These are phyloP conservation scores for Nebria salina DNA, from an alignment of 2,888 invertebrate species.

Conservation along the genomic window DNA sequence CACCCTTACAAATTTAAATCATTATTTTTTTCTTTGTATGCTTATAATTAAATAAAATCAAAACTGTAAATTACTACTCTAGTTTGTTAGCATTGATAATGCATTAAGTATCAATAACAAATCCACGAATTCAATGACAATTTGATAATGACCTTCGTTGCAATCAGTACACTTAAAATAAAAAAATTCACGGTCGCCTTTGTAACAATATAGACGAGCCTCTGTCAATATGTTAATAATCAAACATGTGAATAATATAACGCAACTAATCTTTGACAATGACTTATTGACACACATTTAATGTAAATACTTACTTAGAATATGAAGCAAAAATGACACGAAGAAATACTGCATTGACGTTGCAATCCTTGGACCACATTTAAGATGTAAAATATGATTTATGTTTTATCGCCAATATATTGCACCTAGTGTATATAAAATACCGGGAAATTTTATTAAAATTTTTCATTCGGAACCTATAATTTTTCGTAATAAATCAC, in stretches of 20 bases:
- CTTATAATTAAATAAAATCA: too few relatives aligned
- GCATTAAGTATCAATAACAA: too few relatives aligned
- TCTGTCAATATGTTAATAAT: conserved; percentile 38
- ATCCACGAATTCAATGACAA: background rate
- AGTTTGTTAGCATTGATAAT: background rate
- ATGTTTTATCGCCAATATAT: background rate
- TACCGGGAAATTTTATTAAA: too few relatives aligned
- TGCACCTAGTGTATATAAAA: too few relatives aligned
- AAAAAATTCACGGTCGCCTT: conserved; percentile 23
- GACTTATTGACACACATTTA: conserved; percentile 53
- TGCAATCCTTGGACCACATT: background rate
- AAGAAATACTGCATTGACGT: background rate
- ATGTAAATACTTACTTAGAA: conserved; percentile 18
- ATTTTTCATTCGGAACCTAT: too few relatives aligned
- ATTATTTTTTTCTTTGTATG: too few relatives aligned
- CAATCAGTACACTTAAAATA: conserved; percentile 5
- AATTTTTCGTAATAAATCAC: too few relatives aligned
- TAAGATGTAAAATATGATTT: background rate
- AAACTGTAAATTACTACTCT: background rate
- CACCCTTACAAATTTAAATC: too few relatives aligned
- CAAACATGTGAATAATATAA: conserved; percentile 9
- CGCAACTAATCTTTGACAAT: conserved; percentile 50
- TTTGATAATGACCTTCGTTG: conserved; percentile 9
- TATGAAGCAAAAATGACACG: background rate
- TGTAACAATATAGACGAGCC: conserved; percentile 31